These are phyloP conservation scores for Tyria jacobaeae DNA, from an alignment of 2,888 invertebrate species.

Conservation along the genomic window DNA sequence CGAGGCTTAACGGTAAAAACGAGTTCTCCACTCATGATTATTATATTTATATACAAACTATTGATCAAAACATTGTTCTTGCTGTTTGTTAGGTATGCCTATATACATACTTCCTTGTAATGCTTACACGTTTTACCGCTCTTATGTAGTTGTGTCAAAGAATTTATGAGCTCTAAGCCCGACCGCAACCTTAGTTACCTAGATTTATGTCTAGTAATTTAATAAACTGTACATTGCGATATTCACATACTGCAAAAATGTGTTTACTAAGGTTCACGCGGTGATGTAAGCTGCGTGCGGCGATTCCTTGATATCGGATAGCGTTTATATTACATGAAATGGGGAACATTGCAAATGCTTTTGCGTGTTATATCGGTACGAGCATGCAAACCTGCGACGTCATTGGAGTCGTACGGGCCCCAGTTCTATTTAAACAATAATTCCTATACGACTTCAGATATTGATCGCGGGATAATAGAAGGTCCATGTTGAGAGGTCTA, in stretches of 20 bases:
- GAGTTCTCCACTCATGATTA: slow-evolving; percentile 69
- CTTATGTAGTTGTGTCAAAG: slow-evolving; percentile 59
- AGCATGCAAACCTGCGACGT: slow-evolving; percentile 59
- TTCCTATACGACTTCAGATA: slow-evolving; percentile 72
- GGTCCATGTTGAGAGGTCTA: slow-evolving; percentile 50
- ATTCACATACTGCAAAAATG: slow-evolving; percentile 24
- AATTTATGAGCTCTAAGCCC: slow-evolving; percentile 47
- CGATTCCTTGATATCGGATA: slow-evolving; percentile 18
- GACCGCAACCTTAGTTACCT: slow-evolving; percentile 42
- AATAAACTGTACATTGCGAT: slow-evolving; percentile 48
- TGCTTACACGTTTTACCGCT: slow-evolving; percentile 64
- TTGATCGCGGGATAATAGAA: slow-evolving; percentile 56
- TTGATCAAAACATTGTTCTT: slow-evolving; percentile 49
- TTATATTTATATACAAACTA: slow-evolving; percentile 75
- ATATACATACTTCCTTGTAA: slow-evolving; percentile 58
- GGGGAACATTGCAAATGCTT: slow-evolving; percentile 47
- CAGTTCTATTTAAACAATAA: slow-evolving; percentile 68
- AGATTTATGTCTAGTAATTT: slow-evolving; percentile 30
- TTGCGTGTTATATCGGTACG: slow-evolving; percentile 72
- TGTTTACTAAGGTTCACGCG: slow-evolving; percentile 12
- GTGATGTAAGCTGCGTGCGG: slow-evolving; percentile 27
- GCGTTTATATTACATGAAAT: slow-evolving; percentile 11
- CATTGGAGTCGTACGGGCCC: slow-evolving; percentile 68
- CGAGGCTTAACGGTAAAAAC: slow-evolving; percentile 79
- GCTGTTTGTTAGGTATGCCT: slow-evolving; percentile 33